Base-by-base conservation (phyloP, 2,797 vertebrate species). In the Etheostoma perlongum region DNA sequence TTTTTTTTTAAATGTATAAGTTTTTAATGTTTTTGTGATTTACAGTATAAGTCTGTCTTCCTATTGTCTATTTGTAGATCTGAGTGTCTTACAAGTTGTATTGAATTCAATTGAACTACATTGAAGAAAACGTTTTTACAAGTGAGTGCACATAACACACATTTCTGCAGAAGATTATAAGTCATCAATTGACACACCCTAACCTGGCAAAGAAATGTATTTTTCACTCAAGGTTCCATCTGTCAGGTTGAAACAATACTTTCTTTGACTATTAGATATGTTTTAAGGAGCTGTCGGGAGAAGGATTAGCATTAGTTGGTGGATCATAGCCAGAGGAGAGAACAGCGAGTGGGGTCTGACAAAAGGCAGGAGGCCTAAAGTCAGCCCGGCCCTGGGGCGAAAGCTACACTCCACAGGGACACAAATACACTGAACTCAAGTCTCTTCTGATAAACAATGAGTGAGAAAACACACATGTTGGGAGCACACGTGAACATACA, bases 331-430 rank as follows among this genome's bases (percentile, higher is more conserved):
- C 82, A 84, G 84, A 82, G 83, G 85, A 90, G 70, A 85, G 79
- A 72, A 66, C 87, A 82, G 75, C 73, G 53, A 85, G 84, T 54
- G 36, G 72, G 84, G 70, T 88, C 85, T 88, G 85, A 90, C 74
- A 79, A 74, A 90, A 90, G 81, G 78, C 87, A 89, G 79, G 73
- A 85, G 75, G 84, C 76, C 86, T 71, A 61, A 69, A 88, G 84
- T 87, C 86, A 75, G 78, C 64, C 42, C 2, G 25, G 82, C 88
- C 36, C 78, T 14, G 19, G 69, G 61, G 84, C 78, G 9, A 82
- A 53, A 60, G 80, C 81, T 76, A 66, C 16, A 1, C 75, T 88
- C 89, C 73, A 6, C 36, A 2, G 81, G 80, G 85, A 90, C 49
- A n/a, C 65, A 73, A 76, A 70, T 66, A 76, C 72, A 76, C 80